Evolutionary conservation across 2,888 invertebrate genomes (phyloP), one percentile per base, ranked within the genome.

Genomic region (Didymodactylos carnosus): DNA sequence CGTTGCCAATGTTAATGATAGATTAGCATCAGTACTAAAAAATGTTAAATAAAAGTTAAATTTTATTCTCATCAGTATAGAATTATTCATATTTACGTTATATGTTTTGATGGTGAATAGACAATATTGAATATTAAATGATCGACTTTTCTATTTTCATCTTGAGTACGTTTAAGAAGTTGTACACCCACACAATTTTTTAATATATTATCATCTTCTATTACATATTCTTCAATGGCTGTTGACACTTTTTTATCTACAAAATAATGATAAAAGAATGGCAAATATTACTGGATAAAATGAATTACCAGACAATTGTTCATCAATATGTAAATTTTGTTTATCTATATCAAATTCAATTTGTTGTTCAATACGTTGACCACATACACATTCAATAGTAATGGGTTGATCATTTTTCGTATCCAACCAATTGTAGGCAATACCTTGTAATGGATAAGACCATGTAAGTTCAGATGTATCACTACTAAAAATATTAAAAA

Each of bases 51-150:
- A n/a, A n/a, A n/a, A n/a, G n/a, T n/a, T n/a, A 46, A n/a, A 39
- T 35, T 23, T 27, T 43, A 14, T 13, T 14, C 19, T 53, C 46
- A 39, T 10, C 3, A 23, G 19, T 51, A 29, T 29, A 43, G 39
- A 53, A 78, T 19, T 40, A 11, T 13, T 40, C 40, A 27, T 23
- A 72, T 80, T 80, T 77, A 83, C 82, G 78, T 79, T 80, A 83
- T 80, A 39, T 79, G 77, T 77, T 79, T 82, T 73, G 79, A 79
- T 10, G 83, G 83, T 46, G 79, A 77, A 75, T 78, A 83, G 51
- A 80, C 77, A 51, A 83, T 77, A 75, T 81, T 80, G 76, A 83
- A 83, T 29, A 81, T 79, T 11, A 83, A 78, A 8, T 82, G 82
- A 19, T 80, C 79, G 19, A 75, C 73, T n/a, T 78, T 77, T 70